Evolutionary conservation across 92 coral and sea anemone species (phyloP).

Genomic region (Meandrina meandrites): DNA sequence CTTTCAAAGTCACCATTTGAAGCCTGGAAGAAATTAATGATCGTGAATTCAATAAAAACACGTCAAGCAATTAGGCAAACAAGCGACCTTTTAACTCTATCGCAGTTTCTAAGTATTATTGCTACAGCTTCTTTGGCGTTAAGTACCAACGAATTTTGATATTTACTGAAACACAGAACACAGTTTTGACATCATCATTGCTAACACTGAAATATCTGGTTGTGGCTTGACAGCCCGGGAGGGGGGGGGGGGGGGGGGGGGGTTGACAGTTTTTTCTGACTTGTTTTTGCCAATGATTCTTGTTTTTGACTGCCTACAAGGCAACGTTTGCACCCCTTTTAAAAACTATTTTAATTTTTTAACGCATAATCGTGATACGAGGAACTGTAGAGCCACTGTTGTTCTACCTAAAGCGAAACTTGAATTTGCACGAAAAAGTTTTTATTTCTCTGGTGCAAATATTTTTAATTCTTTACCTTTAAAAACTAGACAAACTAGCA

Average conservation of each 20-base stretch:
- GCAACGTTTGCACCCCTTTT: no score
- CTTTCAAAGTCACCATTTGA: constrained; percentile 53
- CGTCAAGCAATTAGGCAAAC: neutral
- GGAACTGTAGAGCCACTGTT: no score
- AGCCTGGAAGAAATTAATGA: constrained; percentile 49
- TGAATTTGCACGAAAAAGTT: no score
- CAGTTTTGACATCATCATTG: neutral
- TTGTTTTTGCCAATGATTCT: neutral
- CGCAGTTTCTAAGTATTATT: neutral
- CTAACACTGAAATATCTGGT: neutral
- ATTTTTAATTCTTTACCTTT: no score
- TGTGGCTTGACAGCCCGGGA: neutral
- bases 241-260: no score
- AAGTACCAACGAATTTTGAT: neutral
- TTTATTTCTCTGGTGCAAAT: no score
- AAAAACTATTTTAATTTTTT: no score
- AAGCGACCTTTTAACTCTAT: neutral
- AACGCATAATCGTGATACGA: no score
- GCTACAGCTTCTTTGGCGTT: neutral
- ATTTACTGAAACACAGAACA: neutral
- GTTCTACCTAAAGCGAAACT: no score
- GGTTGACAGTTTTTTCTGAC: neutral
- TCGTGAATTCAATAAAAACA: neutral
- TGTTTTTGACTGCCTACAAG: no score
- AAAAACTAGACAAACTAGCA: no score